phyloP scores from a whole-genome alignment of 2,113 vertebrate species.

The Typhlomys cinereus region DNA sequence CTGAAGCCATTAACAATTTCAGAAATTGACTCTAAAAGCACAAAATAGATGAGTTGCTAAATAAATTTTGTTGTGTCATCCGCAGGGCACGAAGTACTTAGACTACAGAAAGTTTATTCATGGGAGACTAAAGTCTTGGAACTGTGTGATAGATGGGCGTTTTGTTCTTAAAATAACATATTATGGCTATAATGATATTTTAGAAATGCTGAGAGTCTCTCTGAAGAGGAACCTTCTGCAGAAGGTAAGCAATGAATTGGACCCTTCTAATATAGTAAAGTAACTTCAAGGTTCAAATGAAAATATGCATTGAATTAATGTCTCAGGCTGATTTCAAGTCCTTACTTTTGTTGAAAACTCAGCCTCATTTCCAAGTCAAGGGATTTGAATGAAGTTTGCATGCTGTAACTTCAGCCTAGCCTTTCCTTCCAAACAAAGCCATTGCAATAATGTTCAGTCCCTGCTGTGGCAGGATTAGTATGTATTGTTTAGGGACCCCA shows the following conservation, averaged over 20 bases:
- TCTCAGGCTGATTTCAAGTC: slow-evolving; percentile 60
- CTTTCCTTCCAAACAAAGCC: slow-evolving; percentile 62
- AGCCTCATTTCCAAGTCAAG: slow-evolving; percentile 72
- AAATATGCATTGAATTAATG: slow-evolving; percentile 58
- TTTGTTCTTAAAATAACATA: slow-evolving; percentile 96
- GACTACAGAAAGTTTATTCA: slow-evolving; percentile 91
- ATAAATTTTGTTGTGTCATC: slow-evolving; percentile 60
- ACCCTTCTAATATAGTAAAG: slow-evolving; percentile 18
- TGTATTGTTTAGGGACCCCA: slow-evolving; percentile 71
- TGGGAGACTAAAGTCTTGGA: slow-evolving; percentile 92
- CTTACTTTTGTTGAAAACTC: slow-evolving; percentile 71
- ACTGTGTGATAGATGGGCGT: slow-evolving; percentile 94
- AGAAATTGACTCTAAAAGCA: slow-evolving; percentile 60
- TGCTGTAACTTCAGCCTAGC: slow-evolving; percentile 46
- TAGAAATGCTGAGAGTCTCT: slow-evolving; percentile 90
- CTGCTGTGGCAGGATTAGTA: slow-evolving; percentile 70
- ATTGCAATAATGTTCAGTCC: slow-evolving; percentile 65
- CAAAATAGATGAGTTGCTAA: slow-evolving; percentile 48
- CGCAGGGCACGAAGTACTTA: slow-evolving; percentile 95
- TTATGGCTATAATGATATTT: slow-evolving; percentile 91
- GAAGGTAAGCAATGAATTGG: slow-evolving; percentile 86
- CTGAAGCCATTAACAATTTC: slow-evolving; percentile 23
- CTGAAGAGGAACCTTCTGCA: slow-evolving; percentile 80
- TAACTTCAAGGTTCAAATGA: not conserved
- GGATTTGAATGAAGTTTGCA: slow-evolving; percentile 64